These are phyloP conservation scores for Rhingia campestris DNA, from an alignment of 2,888 invertebrate genomes.

Conservation along the genomic window DNA sequence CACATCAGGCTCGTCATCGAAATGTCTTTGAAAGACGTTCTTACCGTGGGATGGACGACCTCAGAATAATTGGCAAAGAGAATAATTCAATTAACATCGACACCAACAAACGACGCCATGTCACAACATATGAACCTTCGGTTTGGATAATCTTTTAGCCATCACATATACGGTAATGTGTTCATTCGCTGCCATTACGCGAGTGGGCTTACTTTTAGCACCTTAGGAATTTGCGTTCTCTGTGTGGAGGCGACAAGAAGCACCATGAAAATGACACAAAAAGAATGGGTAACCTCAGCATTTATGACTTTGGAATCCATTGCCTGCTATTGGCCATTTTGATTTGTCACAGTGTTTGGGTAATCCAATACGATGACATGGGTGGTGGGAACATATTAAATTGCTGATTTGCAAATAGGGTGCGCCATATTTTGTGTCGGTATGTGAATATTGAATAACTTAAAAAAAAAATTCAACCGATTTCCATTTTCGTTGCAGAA, in stretches of 20 bases:
- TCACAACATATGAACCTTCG: constrained; percentile 38
- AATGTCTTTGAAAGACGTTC: constrained; percentile 14
- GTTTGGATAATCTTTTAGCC: constrained; percentile 49
- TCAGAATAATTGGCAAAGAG: constrained; percentile 50
- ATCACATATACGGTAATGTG: constrained; percentile 14
- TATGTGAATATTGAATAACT: too few relatives aligned
- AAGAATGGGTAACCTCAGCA: constrained; percentile 17
- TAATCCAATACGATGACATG: constrained; percentile 16
- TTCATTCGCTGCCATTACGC: neutral
- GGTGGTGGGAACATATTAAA: neutral
- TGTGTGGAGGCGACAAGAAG: constrained; percentile 3
- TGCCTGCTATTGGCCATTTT: constrained; percentile 40
- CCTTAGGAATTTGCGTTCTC: constrained; percentile 20
- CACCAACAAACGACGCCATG: constrained; percentile 1
- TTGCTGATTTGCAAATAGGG: neutral
- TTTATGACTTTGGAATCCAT: constrained; percentile 35
- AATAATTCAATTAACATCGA: constrained; percentile 55
- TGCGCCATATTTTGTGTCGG: too few relatives aligned
- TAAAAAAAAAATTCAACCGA: too few relatives aligned
- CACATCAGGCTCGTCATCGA: constrained; percentile 37
- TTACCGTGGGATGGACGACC: constrained; percentile 30
- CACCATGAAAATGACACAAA: constrained; percentile 7
- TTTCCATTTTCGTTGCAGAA: too few relatives aligned
- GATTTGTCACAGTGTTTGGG: constrained; percentile 4
- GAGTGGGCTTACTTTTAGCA: constrained; percentile 27